A percentile compares a stretch with the other conserved stretches of the same genome.
phyloP scores from a whole-genome alignment of 1,140 invertebrate genomes.

The Temnothorax longispinosus region DNA sequence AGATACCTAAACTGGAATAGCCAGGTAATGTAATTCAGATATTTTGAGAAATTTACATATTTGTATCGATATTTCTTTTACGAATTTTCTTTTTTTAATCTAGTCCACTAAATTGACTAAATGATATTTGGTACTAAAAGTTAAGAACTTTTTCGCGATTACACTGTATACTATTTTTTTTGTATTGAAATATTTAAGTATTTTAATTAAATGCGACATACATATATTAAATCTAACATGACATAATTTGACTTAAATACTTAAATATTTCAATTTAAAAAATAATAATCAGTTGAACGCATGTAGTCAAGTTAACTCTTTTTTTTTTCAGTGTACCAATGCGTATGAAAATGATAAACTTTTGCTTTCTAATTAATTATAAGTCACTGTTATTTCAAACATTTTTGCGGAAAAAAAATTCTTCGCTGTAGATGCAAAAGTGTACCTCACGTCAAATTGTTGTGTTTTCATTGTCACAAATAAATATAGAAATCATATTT shows the following conservation, averaged over 20 bases:
- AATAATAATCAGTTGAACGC: too few species aligned
- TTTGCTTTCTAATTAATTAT: background rate
- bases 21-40: background rate
- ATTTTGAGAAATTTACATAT: background rate
- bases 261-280: too few species aligned
- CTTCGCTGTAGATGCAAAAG: background rate
- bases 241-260: too few species aligned
- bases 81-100: background rate
- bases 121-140: background rate
- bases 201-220: too few species aligned
- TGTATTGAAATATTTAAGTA: too few species aligned
- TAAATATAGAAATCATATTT: conserved; percentile 37
- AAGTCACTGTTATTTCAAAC: background rate
- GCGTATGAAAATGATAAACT: background rate
- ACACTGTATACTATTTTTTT: too few species aligned
- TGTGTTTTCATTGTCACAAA: conserved; percentile 10
- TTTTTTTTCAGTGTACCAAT: too few species aligned
- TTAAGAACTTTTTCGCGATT: background rate
- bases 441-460: conserved; percentile 2
- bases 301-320: too few species aligned
- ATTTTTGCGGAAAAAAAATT: background rate
- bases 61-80: background rate
- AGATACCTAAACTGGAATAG: background rate
- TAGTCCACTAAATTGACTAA: background rate
- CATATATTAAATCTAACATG: too few species aligned